Evolutionary conservation across 2,888 invertebrate species (phyloP).

Genomic region (Girardia tigrina): DNA sequence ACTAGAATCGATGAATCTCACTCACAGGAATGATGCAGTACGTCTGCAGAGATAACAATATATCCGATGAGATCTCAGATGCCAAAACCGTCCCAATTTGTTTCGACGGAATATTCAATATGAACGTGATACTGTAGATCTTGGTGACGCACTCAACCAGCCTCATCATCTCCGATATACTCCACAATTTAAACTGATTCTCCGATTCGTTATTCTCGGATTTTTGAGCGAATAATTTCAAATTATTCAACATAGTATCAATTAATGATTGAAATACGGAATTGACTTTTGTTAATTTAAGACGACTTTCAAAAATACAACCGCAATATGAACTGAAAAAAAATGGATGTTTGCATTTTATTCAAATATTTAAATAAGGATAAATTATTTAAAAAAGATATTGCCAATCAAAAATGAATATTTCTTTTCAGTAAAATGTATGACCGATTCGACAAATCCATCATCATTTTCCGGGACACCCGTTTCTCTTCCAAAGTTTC

Average conservation of each 20-base stretch:
- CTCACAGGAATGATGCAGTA: conserved; percentile 17
- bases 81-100: conserved; percentile 6
- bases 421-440: no score
- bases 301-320: conserved; percentile 14
- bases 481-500: no score
- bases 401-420: no score
- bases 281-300: conserved; percentile 10
- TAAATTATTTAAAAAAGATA: no score
- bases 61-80: background rate
- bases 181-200: background rate
- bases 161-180: background rate
- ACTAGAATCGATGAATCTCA: no score
- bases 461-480: no score
- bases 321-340: conserved; percentile 16
- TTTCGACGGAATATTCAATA: background rate
- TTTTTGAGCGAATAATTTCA: background rate
- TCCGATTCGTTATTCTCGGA: background rate
- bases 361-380: no score
- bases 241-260: background rate
- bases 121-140: background rate
- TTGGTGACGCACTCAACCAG: background rate
- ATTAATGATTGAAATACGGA: conserved; percentile 3
- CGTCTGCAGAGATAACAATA: background rate
- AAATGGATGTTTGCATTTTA: no score
- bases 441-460: no score